Conservation (phyloP, 30 jellyfish, hydroid and myxozoan species). For the Nemopilema nomurai region DNA sequence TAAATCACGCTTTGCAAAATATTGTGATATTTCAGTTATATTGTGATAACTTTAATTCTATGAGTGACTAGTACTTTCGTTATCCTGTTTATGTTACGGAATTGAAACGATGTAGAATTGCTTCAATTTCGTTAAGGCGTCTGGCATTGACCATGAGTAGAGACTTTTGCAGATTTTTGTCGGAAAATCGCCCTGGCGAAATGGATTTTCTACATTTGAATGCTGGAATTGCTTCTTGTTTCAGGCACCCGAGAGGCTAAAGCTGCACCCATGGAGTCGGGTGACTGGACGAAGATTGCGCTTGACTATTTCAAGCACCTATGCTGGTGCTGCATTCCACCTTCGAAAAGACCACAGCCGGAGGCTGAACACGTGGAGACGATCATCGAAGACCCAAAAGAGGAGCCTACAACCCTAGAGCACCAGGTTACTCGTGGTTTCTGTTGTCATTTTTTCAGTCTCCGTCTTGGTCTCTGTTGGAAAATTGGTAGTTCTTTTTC, state of each 20-base stretch:
- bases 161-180: too few relatives aligned
- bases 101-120: too few relatives aligned
- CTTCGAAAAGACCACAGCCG: conserved; percentile 37
- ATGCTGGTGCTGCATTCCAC: conserved; percentile 96
- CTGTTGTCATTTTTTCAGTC: too few relatives aligned
- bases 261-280: conserved; percentile 31
- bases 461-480: too few relatives aligned
- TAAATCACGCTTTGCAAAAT: too few relatives aligned
- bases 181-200: too few relatives aligned
- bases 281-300: conserved; percentile 23
- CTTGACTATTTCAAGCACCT: conserved; percentile 62
- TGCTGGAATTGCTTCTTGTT: not conserved
- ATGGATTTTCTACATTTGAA: too few relatives aligned
- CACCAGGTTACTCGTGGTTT: too few relatives aligned
- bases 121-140: not conserved
- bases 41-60: too few relatives aligned
- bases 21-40: too few relatives aligned
- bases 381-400: not conserved
- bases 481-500: too few relatives aligned
- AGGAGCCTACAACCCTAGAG: not conserved
- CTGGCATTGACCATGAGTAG: too few relatives aligned
- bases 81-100: not conserved
- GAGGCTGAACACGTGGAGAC: conserved; percentile 39
- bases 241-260: conserved; percentile 94
- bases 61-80: not conserved